A percentile compares a stretch with the other conserved stretches of the same genome.
These are phyloP conservation scores for Microctenopoma steveboyesi DNA, from an alignment of 2,797 vertebrate genomes.

Conservation along the genomic window DNA sequence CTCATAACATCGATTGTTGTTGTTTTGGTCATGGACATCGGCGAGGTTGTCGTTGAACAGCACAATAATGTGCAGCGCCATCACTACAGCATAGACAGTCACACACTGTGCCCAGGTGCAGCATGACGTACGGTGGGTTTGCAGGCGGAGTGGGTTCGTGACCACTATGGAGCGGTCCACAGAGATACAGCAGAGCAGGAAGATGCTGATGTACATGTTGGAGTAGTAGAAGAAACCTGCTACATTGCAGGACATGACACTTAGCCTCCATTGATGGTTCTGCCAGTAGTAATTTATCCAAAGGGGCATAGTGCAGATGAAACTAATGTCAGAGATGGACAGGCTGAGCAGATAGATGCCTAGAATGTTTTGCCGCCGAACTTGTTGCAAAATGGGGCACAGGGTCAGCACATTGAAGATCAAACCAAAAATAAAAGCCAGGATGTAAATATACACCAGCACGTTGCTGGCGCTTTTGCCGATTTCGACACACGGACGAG, in stretches of 20 bases:
- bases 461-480: conserved; percentile 52
- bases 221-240: conserved; percentile 86
- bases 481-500: conserved; percentile 59
- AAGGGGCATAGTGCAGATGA: conserved; percentile 83
- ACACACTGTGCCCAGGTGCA: conserved; percentile 76
- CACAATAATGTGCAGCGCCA: conserved; percentile 67
- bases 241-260: conserved; percentile 64
- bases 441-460: conserved; percentile 81
- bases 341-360: conserved; percentile 83
- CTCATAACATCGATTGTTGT: conserved; percentile 79
- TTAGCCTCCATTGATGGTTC: conserved; percentile 78
- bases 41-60: conserved; percentile 63
- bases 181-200: conserved; percentile 86
- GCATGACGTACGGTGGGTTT: conserved; percentile 60
- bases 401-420: conserved; percentile 81
- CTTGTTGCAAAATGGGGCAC: conserved; percentile 80
- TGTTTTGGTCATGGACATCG: conserved; percentile 61
- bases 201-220: conserved; percentile 87
- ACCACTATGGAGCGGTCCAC: conserved; percentile 84
- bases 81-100: conserved; percentile 59
- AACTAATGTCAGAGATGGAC: conserved; percentile 83
- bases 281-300: conserved; percentile 84
- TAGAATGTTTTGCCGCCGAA: conserved; percentile 76
- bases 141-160: conserved; percentile 76
- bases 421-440: conserved; percentile 80